Percentiles rank a stretch among this genome's conserved stretches.
Evolutionary conservation across 2,113 vertebrate genomes (phyloP).

Genomic region (Engraulis encrasicolus): DNA sequence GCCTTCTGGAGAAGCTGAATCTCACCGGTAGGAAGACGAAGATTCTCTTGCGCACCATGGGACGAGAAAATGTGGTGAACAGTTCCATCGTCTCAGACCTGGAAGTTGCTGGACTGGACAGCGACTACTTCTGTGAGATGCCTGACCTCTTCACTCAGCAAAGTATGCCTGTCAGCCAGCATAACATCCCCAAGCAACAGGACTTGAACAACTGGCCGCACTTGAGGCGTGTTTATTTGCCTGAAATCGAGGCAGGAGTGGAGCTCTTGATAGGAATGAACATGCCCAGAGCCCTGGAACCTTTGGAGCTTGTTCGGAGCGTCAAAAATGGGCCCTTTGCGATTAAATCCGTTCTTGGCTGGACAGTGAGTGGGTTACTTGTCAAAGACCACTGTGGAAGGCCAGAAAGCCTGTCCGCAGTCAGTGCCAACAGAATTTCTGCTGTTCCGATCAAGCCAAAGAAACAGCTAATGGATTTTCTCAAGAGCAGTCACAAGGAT

Average conservation of each 20-base stretch:
- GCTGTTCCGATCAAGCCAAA: constrained; percentile 24
- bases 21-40: constrained; percentile 30
- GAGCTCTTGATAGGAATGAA: constrained; percentile 29
- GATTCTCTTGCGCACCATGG: too few species aligned
- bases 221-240: constrained; percentile 35
- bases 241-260: constrained; percentile 21
- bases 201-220: too few species aligned
- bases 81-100: constrained; percentile 16
- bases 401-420: neutral
- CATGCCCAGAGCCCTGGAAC: constrained; percentile 28
- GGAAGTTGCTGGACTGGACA: constrained; percentile 20
- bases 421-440: constrained; percentile 23
- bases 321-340: neutral
- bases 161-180: constrained; percentile 14
- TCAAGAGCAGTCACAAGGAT: constrained; percentile 17
- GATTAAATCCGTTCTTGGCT: too few species aligned
- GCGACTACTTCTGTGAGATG: neutral
- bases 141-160: constrained; percentile 25
- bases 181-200: constrained; percentile 20
- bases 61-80: constrained; percentile 13
- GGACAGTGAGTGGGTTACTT: constrained; percentile 14
- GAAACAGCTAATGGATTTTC: constrained; percentile 37
- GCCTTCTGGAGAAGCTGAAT: constrained; percentile 16
- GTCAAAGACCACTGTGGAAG: neutral
- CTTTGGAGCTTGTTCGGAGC: constrained; percentile 16